Conservation (phyloP, 35 echinoderm and acorn worm genomes). For the Heliocidaris erythrogramma region DNA sequence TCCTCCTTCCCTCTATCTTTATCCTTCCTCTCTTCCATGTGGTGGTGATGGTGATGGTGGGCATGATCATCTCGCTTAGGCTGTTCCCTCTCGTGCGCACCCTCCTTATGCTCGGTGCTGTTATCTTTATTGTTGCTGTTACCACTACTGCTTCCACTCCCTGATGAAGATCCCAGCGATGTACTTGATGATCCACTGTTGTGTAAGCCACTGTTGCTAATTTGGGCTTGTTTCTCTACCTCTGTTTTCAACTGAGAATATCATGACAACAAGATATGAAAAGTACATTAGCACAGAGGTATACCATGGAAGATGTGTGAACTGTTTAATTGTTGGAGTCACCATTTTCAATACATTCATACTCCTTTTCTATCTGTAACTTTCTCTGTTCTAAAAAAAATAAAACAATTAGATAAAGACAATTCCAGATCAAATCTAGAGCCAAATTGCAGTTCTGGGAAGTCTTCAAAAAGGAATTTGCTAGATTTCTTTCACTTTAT, state of each 20-base stretch:
- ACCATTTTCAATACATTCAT: too few species aligned
- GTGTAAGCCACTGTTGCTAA: conserved; percentile 32
- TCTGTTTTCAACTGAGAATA: conserved; percentile 65
- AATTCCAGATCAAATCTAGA: too few species aligned
- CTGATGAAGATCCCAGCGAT: conserved; percentile 17
- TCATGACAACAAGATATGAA: not conserved
- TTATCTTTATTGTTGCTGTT: conserved; percentile 42
- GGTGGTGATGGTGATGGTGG: conserved; percentile 50
- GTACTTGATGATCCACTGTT: not conserved
- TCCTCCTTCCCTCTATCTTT: conserved; percentile 69
- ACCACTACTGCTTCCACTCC: conserved; percentile 44
- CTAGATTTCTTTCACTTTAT: too few species aligned
- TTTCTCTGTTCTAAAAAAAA: too few species aligned
- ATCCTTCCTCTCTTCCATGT: conserved; percentile 67
- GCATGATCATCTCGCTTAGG: conserved; percentile 52
- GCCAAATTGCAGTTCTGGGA: too few species aligned
- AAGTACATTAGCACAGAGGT: too few species aligned
- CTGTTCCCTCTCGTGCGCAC: conserved; percentile 67
- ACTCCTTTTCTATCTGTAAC: too few species aligned
- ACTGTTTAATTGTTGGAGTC: too few species aligned
- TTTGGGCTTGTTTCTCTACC: conserved; percentile 42
- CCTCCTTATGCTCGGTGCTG: conserved; percentile 73
- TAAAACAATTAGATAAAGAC: too few species aligned
- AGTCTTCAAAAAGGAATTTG: too few species aligned
- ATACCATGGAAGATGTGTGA: too few species aligned